Conservation (phyloP, 2,113 vertebrate species). For the Cariama cristata region DNA sequence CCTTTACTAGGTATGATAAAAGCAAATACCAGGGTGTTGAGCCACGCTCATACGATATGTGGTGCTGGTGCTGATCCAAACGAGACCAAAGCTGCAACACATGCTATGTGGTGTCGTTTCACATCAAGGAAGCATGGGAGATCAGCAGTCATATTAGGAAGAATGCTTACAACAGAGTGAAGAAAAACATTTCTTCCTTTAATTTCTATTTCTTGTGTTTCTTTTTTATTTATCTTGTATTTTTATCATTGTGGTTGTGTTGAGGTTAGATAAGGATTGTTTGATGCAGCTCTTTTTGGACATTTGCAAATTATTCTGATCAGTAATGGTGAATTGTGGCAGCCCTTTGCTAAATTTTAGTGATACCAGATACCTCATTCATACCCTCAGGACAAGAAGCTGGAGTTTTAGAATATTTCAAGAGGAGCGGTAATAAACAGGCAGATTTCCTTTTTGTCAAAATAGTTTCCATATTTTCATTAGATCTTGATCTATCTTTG, state of each 20-base stretch:
- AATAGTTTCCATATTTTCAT: neutral
- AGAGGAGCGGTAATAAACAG: neutral
- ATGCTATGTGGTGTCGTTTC: neutral
- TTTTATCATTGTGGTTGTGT: neutral
- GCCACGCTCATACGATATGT: rapidly evolving
- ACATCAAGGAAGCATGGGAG: neutral
- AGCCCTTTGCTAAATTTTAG: neutral
- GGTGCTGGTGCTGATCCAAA: neutral
- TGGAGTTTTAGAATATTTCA: neutral
- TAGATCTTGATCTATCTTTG: neutral
- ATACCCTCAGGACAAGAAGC: neutral
- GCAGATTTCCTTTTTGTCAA: neutral
- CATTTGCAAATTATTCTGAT: neutral
- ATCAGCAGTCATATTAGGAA: neutral
- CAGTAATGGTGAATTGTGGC: neutral
- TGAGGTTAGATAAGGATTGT: neutral
- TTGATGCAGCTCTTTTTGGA: neutral
- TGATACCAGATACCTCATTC: neutral
- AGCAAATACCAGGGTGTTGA: neutral
- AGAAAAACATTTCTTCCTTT: neutral
- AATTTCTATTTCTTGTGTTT: neutral
- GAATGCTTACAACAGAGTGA: neutral
- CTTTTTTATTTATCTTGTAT: neutral
- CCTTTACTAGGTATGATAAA: neutral
- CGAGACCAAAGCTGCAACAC: neutral